A percentile compares a stretch with the other conserved stretches of the same genome.
These are phyloP conservation scores for Clytia hemisphaerica DNA, from an alignment of 30 jellyfish, hydroid and myxozoan genomes.

Conservation along the genomic window DNA sequence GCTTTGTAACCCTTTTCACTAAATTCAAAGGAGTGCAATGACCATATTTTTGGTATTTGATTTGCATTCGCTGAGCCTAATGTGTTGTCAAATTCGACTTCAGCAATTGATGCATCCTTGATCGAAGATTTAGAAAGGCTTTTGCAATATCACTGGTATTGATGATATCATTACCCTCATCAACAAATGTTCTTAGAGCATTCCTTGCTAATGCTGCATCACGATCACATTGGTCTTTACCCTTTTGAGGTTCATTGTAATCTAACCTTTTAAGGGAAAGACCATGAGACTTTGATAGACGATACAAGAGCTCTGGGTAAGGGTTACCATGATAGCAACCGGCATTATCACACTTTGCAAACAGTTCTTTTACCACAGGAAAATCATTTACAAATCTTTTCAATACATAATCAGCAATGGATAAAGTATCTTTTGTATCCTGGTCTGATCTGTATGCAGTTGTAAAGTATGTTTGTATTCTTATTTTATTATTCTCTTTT, in stretches of 20 bases:
- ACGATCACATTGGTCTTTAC: too few species aligned
- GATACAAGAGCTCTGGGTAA: not conserved
- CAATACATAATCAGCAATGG: conserved; percentile 3
- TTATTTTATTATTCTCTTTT: not conserved
- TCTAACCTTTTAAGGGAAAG: not conserved
- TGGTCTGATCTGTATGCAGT: conserved; percentile 9
- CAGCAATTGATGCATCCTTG: too few species aligned
- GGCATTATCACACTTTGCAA: conserved; percentile 1
- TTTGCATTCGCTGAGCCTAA: too few species aligned
- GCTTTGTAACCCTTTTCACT: too few species aligned
- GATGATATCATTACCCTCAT: too few species aligned
- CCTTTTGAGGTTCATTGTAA: conserved; percentile 4
- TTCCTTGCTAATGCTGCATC: too few species aligned
- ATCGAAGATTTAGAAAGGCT: too few species aligned
- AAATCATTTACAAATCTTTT: not conserved
- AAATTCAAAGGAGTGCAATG: too few species aligned
- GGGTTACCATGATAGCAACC: conserved; percentile 6
- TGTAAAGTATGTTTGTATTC: not conserved
- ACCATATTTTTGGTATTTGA: too few species aligned
- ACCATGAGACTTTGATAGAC: not conserved
- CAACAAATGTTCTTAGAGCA: too few species aligned
- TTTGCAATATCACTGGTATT: too few species aligned
- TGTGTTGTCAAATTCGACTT: too few species aligned
- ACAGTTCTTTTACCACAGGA: not conserved
- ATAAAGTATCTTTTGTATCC: not conserved